Percentiles rank a stretch among this genome's conserved stretches.
Conservation (phyloP, 64 coral and sea anemone genomes). For the Montipora capricornis region DNA sequence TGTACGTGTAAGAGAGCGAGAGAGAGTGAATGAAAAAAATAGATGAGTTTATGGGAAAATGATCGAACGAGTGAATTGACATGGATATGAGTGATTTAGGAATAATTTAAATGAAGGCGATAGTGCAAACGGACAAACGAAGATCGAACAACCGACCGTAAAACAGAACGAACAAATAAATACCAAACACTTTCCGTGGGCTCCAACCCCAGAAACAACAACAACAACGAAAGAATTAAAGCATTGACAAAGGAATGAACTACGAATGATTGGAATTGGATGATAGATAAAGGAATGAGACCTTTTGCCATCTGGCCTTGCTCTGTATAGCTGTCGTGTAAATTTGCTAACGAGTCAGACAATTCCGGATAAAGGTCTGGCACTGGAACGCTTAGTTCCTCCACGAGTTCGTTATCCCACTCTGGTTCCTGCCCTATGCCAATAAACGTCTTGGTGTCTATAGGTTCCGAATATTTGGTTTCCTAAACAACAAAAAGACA, state of each 20-base stretch:
- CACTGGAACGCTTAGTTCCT: conserved; percentile 8
- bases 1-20: neutral
- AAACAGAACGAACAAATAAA: too few species aligned
- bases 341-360: conserved; percentile 10
- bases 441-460: neutral
- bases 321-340: conserved; percentile 21
- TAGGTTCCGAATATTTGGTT: neutral
- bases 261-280: too few species aligned
- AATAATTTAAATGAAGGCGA: too few species aligned
- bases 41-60: neutral
- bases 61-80: neutral
- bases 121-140: too few species aligned
- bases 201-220: too few species aligned
- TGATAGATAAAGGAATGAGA: neutral
- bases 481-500: neutral
- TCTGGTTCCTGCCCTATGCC: neutral
- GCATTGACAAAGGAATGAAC: too few species aligned
- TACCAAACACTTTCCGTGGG: too few species aligned
- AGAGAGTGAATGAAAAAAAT: neutral
- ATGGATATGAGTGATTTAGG: neutral
- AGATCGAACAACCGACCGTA: too few species aligned
- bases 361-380: conserved; percentile 49
- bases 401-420: conserved; percentile 17
- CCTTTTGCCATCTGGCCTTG: conserved; percentile 1
- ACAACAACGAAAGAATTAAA: too few species aligned